Base-by-base conservation (phyloP, 2,888 invertebrate genomes). In the Ennomos erosarius region DNA sequence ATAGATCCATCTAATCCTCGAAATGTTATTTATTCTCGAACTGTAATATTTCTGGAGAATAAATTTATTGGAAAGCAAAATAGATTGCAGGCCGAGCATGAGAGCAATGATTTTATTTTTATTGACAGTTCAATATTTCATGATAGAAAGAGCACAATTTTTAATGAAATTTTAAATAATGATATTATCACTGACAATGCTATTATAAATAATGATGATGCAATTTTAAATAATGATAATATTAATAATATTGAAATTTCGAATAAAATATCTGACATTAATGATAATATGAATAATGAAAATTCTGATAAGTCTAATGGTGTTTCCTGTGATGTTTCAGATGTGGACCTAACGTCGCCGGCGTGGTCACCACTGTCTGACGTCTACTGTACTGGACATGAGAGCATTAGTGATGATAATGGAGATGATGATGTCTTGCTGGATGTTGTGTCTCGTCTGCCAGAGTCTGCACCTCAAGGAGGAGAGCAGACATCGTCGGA, bases 41-140 rank as follows among this genome's bases (percentile, higher is more conserved):
- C 43, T 51, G 53, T 59, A 10, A 11, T 10, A n/a, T 59, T 59
- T 39, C 12, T 54, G 36, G 59, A 59, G 39, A 39, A 53, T 44
- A 39, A 43, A 47, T 51, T 51, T 56, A 10, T 36, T 1, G 36
- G 36, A 36, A 36, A 36, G 10, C 16, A 16, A 16, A 16, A 16
- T 16, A 6, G 36, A 12, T 10, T 39, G 33, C 35, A 16, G 34
- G 36, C 36, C 1, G 36, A 36, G 1, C 36, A 36, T 5, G 36
- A 36, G 36, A 1, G 36, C 36, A 36, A 36, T 36, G 36, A 36
- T 36, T 36, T 36, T 36, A 36, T 36, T 36, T 36, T 6, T 36
- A 36, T 36, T 3, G 2, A 36, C 5, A 36, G 6, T 36, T 36
- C 36, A 5, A n/a, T n/a, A n/a, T n/a, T n/a, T n/a, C n/a, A n/a